Conservation (phyloP, 1,140 invertebrate species). For the Ips nitidus region DNA sequence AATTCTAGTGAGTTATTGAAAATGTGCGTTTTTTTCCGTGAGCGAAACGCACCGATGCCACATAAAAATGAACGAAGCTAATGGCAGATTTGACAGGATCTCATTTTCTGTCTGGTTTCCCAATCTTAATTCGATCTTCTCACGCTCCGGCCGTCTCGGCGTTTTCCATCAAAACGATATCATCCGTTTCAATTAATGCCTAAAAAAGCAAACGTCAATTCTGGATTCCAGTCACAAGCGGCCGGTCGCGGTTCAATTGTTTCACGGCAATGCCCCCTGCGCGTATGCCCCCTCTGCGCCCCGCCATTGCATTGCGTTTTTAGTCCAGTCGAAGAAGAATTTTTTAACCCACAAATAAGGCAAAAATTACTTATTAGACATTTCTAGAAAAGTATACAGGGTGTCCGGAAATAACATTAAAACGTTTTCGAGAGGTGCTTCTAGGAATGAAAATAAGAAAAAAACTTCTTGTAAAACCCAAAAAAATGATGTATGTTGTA, state of each 20-base stretch:
- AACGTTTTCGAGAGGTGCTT: too few relatives aligned
- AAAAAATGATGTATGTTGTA: too few relatives aligned
- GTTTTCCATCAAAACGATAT: constrained; percentile 48
- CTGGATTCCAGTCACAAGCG: constrained; percentile 52
- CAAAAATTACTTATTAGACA: too few relatives aligned
- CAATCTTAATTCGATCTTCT: constrained; percentile 42
- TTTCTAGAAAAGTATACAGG: too few relatives aligned
- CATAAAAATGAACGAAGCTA: too few relatives aligned
- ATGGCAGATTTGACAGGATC: too few relatives aligned
- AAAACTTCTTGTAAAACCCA: too few relatives aligned
- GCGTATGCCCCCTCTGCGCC: constrained; percentile 34
- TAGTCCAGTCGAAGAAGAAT: constrained; percentile 16
- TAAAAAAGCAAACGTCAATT: constrained; percentile 52
- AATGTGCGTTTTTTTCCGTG: too few relatives aligned
- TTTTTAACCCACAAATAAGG: not conserved
- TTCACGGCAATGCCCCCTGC: constrained; percentile 47
- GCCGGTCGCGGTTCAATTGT: constrained; percentile 52
- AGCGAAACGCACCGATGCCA: too few relatives aligned
- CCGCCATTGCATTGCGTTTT: constrained; percentile 27
- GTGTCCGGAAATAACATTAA: too few relatives aligned
- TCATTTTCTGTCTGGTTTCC: constrained; percentile 5
- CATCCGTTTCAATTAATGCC: constrained; percentile 51
- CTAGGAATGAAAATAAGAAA: too few relatives aligned
- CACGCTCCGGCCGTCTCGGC: constrained; percentile 34
- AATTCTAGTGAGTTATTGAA: too few relatives aligned